A percentile compares a stretch with the other conserved stretches of the same genome.
Evolutionary conservation across 2,888 invertebrate species (phyloP).

Genomic region (Meloe dianella): DNA sequence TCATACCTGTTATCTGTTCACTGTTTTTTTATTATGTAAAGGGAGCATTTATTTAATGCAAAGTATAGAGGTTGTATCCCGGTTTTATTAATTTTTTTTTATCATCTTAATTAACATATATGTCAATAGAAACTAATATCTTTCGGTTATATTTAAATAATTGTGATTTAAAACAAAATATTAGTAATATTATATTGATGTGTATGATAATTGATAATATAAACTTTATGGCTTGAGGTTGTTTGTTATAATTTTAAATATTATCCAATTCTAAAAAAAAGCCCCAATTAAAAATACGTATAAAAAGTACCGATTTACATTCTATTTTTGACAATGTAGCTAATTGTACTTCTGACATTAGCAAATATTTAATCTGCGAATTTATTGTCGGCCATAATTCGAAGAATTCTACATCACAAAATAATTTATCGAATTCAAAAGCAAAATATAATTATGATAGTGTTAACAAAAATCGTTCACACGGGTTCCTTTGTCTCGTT

Average conservation of each 20-base stretch:
- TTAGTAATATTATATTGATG: slow-evolving; percentile 50
- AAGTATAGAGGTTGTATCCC: slow-evolving; percentile 85
- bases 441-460: too few species aligned
- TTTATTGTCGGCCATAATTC: too few species aligned
- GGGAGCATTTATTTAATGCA: slow-evolving; percentile 88
- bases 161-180: background rate
- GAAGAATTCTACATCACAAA: too few species aligned
- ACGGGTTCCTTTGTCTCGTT: too few species aligned
- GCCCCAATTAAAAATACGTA: too few species aligned
- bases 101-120: slow-evolving; percentile 57
- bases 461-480: too few species aligned
- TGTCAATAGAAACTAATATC: slow-evolving; percentile 57
- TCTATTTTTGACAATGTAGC: too few species aligned
- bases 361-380: too few species aligned
- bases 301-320: too few species aligned
- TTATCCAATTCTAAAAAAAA: background rate
- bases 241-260: too few species aligned
- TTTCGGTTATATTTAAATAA: slow-evolving; percentile 12
- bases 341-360: too few species aligned
- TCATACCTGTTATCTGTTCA: slow-evolving; percentile 37
- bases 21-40: slow-evolving; percentile 67
- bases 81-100: slow-evolving; percentile 42
- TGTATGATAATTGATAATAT: slow-evolving; percentile 56
- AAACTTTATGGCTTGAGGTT: slow-evolving; percentile 25
- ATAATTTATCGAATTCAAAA: too few species aligned